Conservation (phyloP, 2,888 invertebrate genomes). For the Aphodius sticticus region DNA sequence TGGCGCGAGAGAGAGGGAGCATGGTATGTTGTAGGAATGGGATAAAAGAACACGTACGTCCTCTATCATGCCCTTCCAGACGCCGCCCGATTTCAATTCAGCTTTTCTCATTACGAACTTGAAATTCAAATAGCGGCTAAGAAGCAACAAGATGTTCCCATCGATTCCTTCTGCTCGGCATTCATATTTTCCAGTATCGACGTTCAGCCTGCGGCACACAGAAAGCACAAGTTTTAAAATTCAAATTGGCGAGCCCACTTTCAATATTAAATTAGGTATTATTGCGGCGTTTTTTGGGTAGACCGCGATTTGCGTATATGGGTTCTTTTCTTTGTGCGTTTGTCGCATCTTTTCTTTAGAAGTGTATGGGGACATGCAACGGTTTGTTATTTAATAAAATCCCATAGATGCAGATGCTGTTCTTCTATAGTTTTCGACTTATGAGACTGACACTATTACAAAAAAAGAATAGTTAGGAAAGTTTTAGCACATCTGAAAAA, state of each 20-base stretch:
- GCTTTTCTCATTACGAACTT: conserved; percentile 33
- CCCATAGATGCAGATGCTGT: too few species aligned
- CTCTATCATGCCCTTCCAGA: conserved; percentile 34
- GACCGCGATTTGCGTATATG: neutral
- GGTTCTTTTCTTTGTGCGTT: neutral
- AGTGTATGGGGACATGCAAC: too few species aligned
- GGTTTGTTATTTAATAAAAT: too few species aligned
- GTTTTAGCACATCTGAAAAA: too few species aligned
- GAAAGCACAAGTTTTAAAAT: neutral
- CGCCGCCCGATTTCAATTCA: conserved; percentile 18
- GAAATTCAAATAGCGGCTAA: conserved; percentile 34
- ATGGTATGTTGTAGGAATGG: neutral
- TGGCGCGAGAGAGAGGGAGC: neutral
- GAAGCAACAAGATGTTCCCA: conserved; percentile 32
- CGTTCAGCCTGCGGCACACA: neutral
- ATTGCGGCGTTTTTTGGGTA: too few species aligned
- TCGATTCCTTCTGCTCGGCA: conserved; percentile 34
- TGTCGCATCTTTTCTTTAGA: too few species aligned
- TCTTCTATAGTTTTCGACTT: too few species aligned
- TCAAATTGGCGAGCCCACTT: neutral
- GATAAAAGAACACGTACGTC: conserved; percentile 30
- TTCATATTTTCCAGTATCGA: conserved; percentile 4
- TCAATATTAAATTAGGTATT: neutral
- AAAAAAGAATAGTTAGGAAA: too few species aligned
- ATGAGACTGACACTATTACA: too few species aligned